phyloP scores from a whole-genome alignment of 2,113 vertebrate species.

The Odobenus rosmarus region DNA sequence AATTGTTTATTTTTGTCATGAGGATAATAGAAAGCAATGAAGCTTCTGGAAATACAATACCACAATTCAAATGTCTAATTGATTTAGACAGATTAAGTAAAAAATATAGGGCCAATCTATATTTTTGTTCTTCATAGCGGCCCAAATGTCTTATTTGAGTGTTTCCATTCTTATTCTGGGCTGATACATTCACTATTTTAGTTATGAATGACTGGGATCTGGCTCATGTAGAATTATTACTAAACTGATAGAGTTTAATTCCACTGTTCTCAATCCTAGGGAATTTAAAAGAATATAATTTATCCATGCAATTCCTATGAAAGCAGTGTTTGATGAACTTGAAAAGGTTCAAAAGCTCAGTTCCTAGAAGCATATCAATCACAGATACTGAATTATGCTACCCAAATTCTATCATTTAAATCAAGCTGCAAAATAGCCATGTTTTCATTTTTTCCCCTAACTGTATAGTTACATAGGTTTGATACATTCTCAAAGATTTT shows the following conservation, averaged over 20 bases:
- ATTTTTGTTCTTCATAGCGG: constrained; percentile 68
- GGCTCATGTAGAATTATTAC: constrained; percentile 60
- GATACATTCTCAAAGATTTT: not conserved
- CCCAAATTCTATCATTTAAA: constrained; percentile 33
- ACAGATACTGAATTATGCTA: constrained; percentile 5
- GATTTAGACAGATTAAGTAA: constrained; percentile 80
- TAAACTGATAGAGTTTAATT: constrained; percentile 68
- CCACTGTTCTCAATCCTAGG: constrained; percentile 54
- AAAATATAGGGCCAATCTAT: constrained; percentile 67
- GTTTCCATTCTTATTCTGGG: constrained; percentile 61
- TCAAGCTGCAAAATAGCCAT: not conserved
- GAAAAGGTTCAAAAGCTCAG: constrained; percentile 64
- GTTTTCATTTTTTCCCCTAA: not conserved
- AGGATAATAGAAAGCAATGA: constrained; percentile 82
- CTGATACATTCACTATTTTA: constrained; percentile 46
- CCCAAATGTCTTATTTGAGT: constrained; percentile 69
- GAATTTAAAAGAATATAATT: constrained; percentile 63
- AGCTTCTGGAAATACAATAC: constrained; percentile 79
- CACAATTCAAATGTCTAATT: constrained; percentile 78
- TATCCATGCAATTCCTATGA: constrained; percentile 23
- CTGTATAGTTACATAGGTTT: not conserved
- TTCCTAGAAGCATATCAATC: constrained; percentile 37
- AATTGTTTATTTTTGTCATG: constrained; percentile 82
- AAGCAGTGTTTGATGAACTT: constrained; percentile 48
- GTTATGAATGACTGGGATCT: constrained; percentile 65